phyloP scores from a whole-genome alignment of 1,140 invertebrate species.

The Drosophila novamexicana region DNA sequence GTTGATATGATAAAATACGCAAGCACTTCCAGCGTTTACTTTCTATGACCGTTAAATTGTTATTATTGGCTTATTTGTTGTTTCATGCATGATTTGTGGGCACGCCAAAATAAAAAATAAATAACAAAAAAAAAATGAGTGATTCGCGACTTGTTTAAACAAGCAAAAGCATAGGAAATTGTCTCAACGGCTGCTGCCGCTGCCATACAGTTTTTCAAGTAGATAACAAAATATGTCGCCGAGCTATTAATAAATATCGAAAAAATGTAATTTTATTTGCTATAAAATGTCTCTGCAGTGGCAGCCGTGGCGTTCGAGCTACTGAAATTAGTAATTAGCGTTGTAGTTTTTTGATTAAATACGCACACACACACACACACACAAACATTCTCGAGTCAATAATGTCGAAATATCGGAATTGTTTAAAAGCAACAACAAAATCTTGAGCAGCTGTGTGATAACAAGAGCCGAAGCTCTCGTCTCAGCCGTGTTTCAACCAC shows the following conservation, averaged over 20 bases:
- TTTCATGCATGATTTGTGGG: conserved; percentile 34
- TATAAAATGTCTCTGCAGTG: conserved; percentile 40
- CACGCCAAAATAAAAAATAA: conserved; percentile 1
- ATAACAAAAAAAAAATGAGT: neutral
- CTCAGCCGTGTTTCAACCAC: too few relatives aligned
- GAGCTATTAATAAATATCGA: conserved; percentile 63
- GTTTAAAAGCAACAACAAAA: conserved; percentile 5
- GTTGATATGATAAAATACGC: conserved; percentile 61
- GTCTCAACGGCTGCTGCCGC: conserved; percentile 13
- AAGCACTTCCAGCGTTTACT: conserved; percentile 28
- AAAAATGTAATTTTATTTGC: conserved; percentile 67
- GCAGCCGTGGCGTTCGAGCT: conserved; percentile 16
- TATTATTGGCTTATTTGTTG: conserved; percentile 74
- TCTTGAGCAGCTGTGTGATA: conserved; percentile 29
- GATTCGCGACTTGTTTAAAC: conserved; percentile 57
- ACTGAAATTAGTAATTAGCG: conserved; percentile 66
- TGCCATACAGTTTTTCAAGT: conserved; percentile 1
- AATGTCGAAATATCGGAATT: conserved; percentile 30
- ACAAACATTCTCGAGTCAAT: conserved; percentile 4
- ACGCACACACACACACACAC: neutral
- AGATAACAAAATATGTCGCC: conserved; percentile 59
- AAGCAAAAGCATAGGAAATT: conserved; percentile 49
- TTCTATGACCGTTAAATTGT: conserved; percentile 63
- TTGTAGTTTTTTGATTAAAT: conserved; percentile 52
- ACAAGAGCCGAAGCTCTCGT: conserved; percentile 11